These are phyloP conservation scores for Bradypodion pumilum DNA, from an alignment of 2,797 vertebrate species.

Conservation along the genomic window DNA sequence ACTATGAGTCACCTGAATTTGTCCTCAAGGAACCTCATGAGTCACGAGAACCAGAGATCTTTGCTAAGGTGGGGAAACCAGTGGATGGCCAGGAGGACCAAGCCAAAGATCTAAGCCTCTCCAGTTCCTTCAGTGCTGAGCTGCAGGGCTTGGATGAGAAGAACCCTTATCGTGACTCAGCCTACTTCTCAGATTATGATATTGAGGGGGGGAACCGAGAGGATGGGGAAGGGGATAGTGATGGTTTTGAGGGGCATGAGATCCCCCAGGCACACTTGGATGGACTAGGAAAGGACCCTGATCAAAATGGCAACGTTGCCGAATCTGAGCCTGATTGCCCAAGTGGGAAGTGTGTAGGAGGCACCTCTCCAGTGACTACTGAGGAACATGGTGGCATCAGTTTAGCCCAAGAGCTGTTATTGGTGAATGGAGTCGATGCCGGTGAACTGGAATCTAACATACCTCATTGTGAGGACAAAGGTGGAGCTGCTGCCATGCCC, in stretches of 20 bases:
- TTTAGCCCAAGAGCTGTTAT: not conserved
- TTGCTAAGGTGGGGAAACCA: conserved; percentile 72
- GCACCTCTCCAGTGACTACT: not conserved
- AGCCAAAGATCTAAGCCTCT: conserved; percentile 55
- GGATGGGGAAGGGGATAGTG: conserved; percentile 68
- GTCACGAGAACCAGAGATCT: conserved; percentile 74
- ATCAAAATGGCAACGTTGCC: not conserved
- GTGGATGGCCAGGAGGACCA: conserved; percentile 74
- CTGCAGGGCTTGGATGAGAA: conserved; percentile 79
- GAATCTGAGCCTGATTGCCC: conserved; percentile 40
- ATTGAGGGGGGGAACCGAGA: conserved; percentile 76
- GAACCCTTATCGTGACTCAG: conserved; percentile 91
- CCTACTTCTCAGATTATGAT: conserved; percentile 96
- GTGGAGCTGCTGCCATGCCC: not conserved
- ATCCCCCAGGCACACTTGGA: not conserved
- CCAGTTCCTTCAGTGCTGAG: conserved; percentile 67
- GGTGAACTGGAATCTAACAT: conserved; percentile 28
- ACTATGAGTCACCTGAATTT: conserved; percentile 95
- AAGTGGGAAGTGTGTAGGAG: not conserved
- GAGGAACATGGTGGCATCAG: not conserved
- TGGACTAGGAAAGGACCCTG: not conserved
- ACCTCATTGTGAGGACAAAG: accelerated
- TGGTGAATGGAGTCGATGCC: not conserved
- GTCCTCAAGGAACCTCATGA: conserved; percentile 90
- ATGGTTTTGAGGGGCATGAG: conserved; percentile 40